Percentiles rank a stretch among this genome's conserved stretches.
Evolutionary conservation across 2,797 vertebrate genomes (phyloP).

Genomic region (Pipistrellus nathusii): DNA sequence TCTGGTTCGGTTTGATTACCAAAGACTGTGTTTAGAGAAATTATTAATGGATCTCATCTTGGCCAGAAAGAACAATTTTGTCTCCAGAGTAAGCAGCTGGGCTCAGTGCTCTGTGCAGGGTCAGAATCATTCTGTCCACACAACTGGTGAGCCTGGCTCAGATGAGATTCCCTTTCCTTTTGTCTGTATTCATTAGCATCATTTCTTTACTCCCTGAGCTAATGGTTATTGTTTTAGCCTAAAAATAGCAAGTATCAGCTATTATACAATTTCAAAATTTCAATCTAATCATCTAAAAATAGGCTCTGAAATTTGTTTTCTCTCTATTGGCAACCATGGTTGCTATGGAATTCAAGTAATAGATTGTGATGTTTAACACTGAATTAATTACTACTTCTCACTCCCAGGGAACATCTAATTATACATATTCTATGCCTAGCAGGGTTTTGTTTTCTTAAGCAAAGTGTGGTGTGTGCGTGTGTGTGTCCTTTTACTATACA

Average conservation of each 20-base stretch:
- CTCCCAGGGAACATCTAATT: conserved; percentile 91
- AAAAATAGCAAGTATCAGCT: conserved; percentile 81
- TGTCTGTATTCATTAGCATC: not conserved
- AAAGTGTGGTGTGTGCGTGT: conserved; percentile 63
- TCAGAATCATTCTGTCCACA: not conserved
- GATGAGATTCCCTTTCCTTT: not conserved
- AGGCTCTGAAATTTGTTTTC: conserved; percentile 88
- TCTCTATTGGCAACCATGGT: conserved; percentile 87
- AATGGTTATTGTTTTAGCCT: conserved; percentile 81
- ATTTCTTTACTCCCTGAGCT: conserved; percentile 65
- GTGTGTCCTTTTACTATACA: conserved; percentile 27
- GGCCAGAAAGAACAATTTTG: not conserved
- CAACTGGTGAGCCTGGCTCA: not conserved
- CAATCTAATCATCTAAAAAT: conserved; percentile 89
- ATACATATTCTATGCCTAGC: conserved; percentile 89
- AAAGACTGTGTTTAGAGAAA: conserved; percentile 24
- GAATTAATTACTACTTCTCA: conserved; percentile 93
- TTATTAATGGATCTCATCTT: conserved; percentile 46
- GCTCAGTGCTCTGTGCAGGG: not conserved
- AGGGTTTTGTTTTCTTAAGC: conserved; percentile 83
- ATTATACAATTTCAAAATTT: conserved; percentile 85
- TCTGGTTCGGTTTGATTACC: conserved; percentile 18
- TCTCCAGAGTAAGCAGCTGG: not conserved
- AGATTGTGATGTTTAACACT: conserved; percentile 91
- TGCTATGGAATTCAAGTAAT: conserved; percentile 92